Evolutionary conservation across 23 tunicate genomes (phyloP), one percentile per base, ranked within the genome.

Genomic region (Oikopleura dioica): DNA sequence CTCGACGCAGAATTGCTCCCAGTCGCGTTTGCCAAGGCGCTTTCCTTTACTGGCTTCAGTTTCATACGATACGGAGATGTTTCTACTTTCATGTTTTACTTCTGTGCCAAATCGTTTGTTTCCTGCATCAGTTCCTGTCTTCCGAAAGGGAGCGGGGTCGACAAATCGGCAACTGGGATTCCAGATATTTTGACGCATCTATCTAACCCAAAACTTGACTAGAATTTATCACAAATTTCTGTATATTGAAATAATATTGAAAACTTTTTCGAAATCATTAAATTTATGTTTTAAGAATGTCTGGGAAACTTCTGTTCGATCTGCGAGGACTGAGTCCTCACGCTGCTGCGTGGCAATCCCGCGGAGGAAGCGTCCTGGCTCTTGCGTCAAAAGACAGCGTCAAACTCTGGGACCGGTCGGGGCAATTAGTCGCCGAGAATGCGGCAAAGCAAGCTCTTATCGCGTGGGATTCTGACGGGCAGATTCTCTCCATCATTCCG

Each of bases 291-390:
- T 44, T 44, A 9, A 44, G 21, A 21, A 63, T 63, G 72, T 63
- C 72, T 28, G 72, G 72, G 29, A 63, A 63, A 28, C 2, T 63
- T 23, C 72, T 63, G 4, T 63, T 21, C 72, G 30, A 63, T 2
- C 72, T 63, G 2, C 72, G 30, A 28, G 72, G 72, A 4, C 16
- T 63, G 2, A 63, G 26, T 63, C 72, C 72, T 28, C 4, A 12
- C 33, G 72, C 16, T 63, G 29, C 32, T 24, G 72, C 72, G 4
- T 63, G 72, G 72, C 72, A 63, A 63, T 12, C 30, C 26, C 72
- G 72, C 72, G 72, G 72, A 23, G 72, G 72, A 21, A 63, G 26
- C 26, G 72, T 63, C 33, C 72, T 63, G 32, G 72, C 72, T 16
- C 16, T 63, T 63, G 29, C 72, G 72, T 12, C 72, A 31, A 5